These are phyloP conservation scores for pig (Sus scrofa) DNA, from an alignment of 2,113 vertebrate genomes.

Conservation along the genomic window DNA sequence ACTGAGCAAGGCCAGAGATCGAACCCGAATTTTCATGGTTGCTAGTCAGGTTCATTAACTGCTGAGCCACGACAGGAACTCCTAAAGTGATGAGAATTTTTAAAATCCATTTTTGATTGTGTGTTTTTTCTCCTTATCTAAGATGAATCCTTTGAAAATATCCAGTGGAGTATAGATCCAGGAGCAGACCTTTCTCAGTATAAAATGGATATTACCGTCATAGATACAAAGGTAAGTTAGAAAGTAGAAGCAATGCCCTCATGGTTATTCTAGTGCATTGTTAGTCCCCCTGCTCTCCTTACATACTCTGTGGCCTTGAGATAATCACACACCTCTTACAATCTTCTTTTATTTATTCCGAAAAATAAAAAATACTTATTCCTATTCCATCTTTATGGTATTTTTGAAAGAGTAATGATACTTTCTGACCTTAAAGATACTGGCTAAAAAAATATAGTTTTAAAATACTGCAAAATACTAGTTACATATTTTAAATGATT, in stretches of 20 bases:
- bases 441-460: background rate
- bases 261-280: background rate
- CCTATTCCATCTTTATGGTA: background rate
- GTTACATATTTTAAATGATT: slow-evolving; percentile 25
- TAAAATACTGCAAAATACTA: slow-evolving; percentile 40
- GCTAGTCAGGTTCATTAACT: too few relatives aligned
- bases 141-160: slow-evolving; percentile 88
- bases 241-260: slow-evolving; percentile 28
- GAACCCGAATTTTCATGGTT: too few relatives aligned
- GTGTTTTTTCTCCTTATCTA: slow-evolving; percentile 68
- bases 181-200: slow-evolving; percentile 92
- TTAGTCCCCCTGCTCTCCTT: background rate
- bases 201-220: slow-evolving; percentile 88
- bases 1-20: too few relatives aligned
- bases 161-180: slow-evolving; percentile 96
- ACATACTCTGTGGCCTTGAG: background rate
- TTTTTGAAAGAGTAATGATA: slow-evolving; percentile 58
- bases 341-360: background rate
- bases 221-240: slow-evolving; percentile 89
- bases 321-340: slow-evolving; percentile 39
- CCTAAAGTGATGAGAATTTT: slow-evolving; percentile 54
- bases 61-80: too few relatives aligned
- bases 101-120: slow-evolving; percentile 65
- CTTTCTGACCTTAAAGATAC: slow-evolving; percentile 27
- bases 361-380: slow-evolving; percentile 47